phyloP scores from a whole-genome alignment of 2,888 invertebrate species.

The Agrotis clavis region DNA sequence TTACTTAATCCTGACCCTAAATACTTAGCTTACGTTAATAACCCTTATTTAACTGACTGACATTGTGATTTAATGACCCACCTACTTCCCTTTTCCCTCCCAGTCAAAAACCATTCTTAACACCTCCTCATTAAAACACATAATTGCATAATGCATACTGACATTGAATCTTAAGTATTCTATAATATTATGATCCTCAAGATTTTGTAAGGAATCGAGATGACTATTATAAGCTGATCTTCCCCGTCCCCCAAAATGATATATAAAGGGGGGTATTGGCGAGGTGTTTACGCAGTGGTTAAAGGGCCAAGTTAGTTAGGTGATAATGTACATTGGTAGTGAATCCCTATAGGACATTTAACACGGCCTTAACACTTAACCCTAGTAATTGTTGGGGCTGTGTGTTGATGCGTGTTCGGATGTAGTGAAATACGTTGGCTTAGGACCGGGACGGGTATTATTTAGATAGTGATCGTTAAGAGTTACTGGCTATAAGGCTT shows the following conservation, averaged over 20 bases:
- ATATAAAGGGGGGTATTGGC: neutral
- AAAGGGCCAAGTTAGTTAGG: conserved; percentile 81
- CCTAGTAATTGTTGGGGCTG: conserved; percentile 87
- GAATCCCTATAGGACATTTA: conserved; percentile 84
- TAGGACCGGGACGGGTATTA: conserved; percentile 63
- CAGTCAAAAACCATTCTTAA: conserved; percentile 51
- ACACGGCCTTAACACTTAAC: conserved; percentile 86
- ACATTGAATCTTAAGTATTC: conserved; percentile 70
- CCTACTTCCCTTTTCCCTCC: neutral
- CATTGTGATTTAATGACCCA: conserved; percentile 49
- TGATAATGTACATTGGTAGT: conserved; percentile 82
- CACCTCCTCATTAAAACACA: conserved; percentile 29
- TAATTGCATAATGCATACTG: conserved; percentile 42
- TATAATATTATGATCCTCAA: conserved; percentile 71
- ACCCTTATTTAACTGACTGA: conserved; percentile 39
- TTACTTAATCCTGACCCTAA: conserved; percentile 25
- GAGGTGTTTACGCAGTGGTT: conserved; percentile 60
- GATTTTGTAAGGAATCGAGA: conserved; percentile 72
- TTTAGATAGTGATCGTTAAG: conserved; percentile 65
- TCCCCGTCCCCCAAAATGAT: conserved; percentile 18
- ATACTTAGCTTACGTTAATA: conserved; percentile 39
- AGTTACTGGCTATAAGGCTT: conserved; percentile 26
- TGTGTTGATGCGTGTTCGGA: conserved; percentile 74
- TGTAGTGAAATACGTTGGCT: conserved; percentile 69
- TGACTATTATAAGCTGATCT: conserved; percentile 43